Conservation (phyloP, 2,888 invertebrate genomes). For the Temnothorax rugatulus region DNA sequence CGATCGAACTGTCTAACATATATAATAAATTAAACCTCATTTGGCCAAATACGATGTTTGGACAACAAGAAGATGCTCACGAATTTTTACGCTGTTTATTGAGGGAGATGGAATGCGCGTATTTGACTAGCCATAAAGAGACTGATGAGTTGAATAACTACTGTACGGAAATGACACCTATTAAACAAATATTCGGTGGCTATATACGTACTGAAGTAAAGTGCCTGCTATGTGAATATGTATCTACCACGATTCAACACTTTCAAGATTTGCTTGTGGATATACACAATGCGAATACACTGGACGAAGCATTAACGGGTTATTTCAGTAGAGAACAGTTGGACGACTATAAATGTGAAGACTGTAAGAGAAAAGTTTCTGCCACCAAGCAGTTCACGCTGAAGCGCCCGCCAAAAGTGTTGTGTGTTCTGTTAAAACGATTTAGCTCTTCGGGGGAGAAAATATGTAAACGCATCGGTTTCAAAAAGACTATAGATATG, state of each 20-base stretch:
- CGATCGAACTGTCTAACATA: slow-evolving; percentile 93
- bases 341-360: slow-evolving; percentile 97
- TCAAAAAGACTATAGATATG: slow-evolving; percentile 92
- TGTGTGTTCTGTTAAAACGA: slow-evolving; percentile 97
- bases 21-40: slow-evolving; percentile 92
- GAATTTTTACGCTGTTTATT: slow-evolving; percentile 97
- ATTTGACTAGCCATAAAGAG: slow-evolving; percentile 91
- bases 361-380: slow-evolving; percentile 96
- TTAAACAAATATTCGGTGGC: slow-evolving; percentile 98
- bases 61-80: slow-evolving; percentile 99
- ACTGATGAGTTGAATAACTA: slow-evolving; percentile 94
- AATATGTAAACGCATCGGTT: slow-evolving; percentile 94
- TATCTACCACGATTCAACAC: slow-evolving; percentile 98
- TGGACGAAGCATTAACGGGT: slow-evolving; percentile 95
- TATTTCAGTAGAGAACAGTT: slow-evolving; percentile 96
- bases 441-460: slow-evolving; percentile 96
- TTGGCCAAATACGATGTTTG: slow-evolving; percentile 94
- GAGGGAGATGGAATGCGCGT: slow-evolving; percentile 97
- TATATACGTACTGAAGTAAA: slow-evolving; percentile 96
- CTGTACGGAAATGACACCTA: slow-evolving; percentile 97
- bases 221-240: slow-evolving; percentile 95
- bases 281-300: slow-evolving; percentile 93
- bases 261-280: slow-evolving; percentile 96
- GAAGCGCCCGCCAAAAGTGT: slow-evolving; percentile 96
- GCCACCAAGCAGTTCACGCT: slow-evolving; percentile 98